Evolutionary conservation across 2,113 vertebrate species (phyloP), one percentile per base, ranked within the genome.

Genomic region (Hydrolagus affinis): DNA sequence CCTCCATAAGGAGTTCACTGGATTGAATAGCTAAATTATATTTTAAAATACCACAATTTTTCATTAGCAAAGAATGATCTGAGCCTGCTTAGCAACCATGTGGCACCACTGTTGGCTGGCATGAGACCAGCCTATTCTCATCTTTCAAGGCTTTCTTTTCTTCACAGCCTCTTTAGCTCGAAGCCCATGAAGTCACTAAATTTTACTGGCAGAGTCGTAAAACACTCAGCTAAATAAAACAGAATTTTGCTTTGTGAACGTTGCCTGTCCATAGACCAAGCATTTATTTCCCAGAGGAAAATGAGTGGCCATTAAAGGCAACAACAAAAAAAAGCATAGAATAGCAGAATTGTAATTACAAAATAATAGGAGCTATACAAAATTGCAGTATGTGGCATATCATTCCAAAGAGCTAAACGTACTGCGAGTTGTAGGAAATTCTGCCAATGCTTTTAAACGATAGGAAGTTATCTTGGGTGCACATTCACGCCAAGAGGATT

Each of bases 11-110:
- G 17, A 74, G 15, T 71, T 30, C 14, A 32, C 3, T 44, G 17
- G 28, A 44, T 44, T 17, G 30, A 44, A 74, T 32, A 74, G 11
- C 32, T 69, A 19, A 17, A 19, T 17, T 56, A 14, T 0, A 14
- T 72, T 72, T 72, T 72, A 30, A 72, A 72, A 75, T 19, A 8
- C n/a, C 19, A 32, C 15, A 74, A 74, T 44, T 74, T 74, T 74
- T 8, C 15, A 56, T 21, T 32, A 74, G 44, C 21, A 11, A 72
- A 56, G 72, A 74, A 56, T 74, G 32, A 14, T 19, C 8, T 74
- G 15, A 74, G 3, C 3, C 71, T 73, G 71, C 23, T 73, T 8
- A 73, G 71, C 71, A 32, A 73, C 17, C 28, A 73, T 19, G 30
- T 32, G 17, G 72, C 30, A 56, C 44, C 30, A 21, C 32, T 21